A percentile compares a stretch with the other conserved stretches of the same genome.
phyloP scores from a whole-genome alignment of 2,113 vertebrate genomes.

The Mus pahari region DNA sequence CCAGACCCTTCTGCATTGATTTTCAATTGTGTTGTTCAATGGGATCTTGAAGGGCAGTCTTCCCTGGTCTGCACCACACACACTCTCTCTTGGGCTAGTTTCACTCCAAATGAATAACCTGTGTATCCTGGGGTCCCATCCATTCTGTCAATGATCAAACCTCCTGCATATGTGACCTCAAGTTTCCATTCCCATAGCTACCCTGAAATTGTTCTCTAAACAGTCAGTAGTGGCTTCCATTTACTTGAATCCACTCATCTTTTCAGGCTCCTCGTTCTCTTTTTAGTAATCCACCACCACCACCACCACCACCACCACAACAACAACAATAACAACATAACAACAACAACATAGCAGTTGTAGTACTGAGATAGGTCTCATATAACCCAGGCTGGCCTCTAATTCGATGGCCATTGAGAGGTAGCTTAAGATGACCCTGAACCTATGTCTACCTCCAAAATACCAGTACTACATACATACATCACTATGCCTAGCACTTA shows the following conservation, averaged over 20 bases:
- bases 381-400: not conserved
- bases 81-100: not conserved
- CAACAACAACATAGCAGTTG: not conserved
- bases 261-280: not conserved
- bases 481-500: not conserved
- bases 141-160: not conserved
- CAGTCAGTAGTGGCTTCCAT: not conserved
- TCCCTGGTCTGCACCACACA: fast-evolving
- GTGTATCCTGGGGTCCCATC: not conserved
- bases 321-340: not conserved
- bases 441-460: not conserved
- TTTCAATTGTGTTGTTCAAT: not conserved
- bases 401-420: not conserved
- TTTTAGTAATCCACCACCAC: not conserved
- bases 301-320: too few species aligned
- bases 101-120: not conserved
- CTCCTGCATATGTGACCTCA: not conserved
- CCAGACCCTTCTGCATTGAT: not conserved
- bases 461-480: not conserved
- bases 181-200: not conserved
- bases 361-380: not conserved
- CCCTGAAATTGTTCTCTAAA: not conserved
- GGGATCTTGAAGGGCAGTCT: not conserved
- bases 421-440: not conserved
- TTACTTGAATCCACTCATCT: not conserved